Evolutionary conservation across 2,888 invertebrate species (phyloP).

Genomic region (Epinotia demarniana): DNA sequence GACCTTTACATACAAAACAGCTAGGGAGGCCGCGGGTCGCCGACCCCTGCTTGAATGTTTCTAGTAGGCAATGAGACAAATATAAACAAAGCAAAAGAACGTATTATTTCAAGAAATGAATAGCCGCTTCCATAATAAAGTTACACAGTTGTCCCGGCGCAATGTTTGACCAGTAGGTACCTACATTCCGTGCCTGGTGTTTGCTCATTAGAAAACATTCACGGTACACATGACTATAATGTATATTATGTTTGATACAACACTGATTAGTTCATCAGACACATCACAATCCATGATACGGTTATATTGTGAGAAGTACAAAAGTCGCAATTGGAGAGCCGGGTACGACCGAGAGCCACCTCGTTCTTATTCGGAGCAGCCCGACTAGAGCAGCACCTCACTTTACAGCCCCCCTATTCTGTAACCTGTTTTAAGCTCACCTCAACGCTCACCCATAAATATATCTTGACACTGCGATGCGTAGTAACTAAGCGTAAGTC

Average conservation of each 20-base stretch:
- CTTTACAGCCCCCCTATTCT: too few species aligned
- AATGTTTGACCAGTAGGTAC: constrained; percentile 31
- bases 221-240: constrained; percentile 6
- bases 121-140: constrained; percentile 30
- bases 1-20: too few species aligned
- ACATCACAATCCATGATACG: not conserved
- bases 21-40: too few species aligned
- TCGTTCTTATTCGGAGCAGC: too few species aligned
- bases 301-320: not conserved
- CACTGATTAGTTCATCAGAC: not conserved
- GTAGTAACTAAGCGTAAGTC: too few species aligned
- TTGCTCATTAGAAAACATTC: constrained; percentile 40
- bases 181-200: constrained; percentile 30
- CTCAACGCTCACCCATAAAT: too few species aligned
- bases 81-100: constrained; percentile 16
- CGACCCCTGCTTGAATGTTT: not conserved
- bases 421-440: too few species aligned
- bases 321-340: not conserved
- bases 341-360: too few species aligned
- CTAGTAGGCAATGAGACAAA: not conserved
- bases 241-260: not conserved
- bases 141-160: constrained; percentile 30
- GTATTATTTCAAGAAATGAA: constrained; percentile 29
- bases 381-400: too few species aligned
- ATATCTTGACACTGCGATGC: too few species aligned